These are phyloP conservation scores for Callaeas wilsoni DNA, from an alignment of 2,113 vertebrate species.

Conservation along the genomic window DNA sequence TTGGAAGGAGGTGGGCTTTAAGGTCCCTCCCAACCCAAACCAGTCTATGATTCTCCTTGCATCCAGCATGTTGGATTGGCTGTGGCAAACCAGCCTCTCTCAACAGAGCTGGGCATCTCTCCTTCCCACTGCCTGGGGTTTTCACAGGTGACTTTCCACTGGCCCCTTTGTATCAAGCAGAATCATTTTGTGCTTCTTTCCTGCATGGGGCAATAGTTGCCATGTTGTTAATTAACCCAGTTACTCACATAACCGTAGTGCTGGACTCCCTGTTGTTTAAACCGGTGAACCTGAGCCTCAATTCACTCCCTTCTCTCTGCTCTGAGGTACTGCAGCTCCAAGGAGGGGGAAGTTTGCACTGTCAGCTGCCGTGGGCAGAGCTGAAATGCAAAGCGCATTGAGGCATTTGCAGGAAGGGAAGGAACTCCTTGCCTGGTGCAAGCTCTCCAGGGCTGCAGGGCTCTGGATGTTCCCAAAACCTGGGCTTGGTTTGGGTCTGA, in stretches of 20 bases:
- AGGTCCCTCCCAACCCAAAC: not conserved
- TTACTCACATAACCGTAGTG: not conserved
- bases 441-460: not conserved
- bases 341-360: not conserved
- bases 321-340: not conserved
- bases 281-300: not conserved
- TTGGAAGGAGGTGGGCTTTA: not conserved
- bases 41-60: not conserved
- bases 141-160: not conserved
- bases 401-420: not conserved
- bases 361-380: not conserved
- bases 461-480: not conserved
- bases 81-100: not conserved
- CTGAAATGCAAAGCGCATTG: not conserved
- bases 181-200: not conserved
- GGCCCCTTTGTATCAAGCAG: not conserved
- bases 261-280: not conserved
- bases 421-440: not conserved
- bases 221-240: not conserved
- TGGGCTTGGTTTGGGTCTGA: not conserved
- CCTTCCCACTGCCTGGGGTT: not conserved
- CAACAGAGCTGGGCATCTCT: not conserved
- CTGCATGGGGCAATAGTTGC: not conserved
- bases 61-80: fast-evolving
- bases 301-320: not conserved